Conservation (phyloP, 1,140 invertebrate species). For the Danaus melanippus region DNA sequence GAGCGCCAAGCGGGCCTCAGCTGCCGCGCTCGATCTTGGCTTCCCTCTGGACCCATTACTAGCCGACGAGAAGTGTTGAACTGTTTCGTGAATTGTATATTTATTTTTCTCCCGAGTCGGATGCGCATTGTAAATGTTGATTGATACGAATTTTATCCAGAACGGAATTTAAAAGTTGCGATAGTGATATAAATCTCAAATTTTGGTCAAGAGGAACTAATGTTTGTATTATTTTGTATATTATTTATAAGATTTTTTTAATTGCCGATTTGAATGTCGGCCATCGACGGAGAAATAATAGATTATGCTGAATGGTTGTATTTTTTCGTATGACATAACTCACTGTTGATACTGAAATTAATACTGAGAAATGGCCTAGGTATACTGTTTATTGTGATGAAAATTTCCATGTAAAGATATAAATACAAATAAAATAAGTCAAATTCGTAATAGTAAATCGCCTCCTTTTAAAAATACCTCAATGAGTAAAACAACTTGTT, state of each 20-base stretch:
- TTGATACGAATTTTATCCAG: conserved; percentile 51
- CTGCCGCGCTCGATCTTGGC: conserved; percentile 53
- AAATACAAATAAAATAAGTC: conserved; percentile 68
- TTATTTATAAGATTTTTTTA: conserved; percentile 71
- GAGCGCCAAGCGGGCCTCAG: conserved; percentile 35
- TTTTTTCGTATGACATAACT: conserved; percentile 64
- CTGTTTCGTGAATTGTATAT: conserved; percentile 59
- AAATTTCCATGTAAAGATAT: conserved; percentile 72
- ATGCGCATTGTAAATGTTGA: conserved; percentile 48
- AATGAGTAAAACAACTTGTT: conserved; percentile 55
- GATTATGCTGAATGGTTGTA: conserved; percentile 64
- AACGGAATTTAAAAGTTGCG: conserved; percentile 44
- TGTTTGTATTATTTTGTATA: conserved; percentile 73
- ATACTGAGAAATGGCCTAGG: conserved; percentile 65
- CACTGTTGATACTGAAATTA: conserved; percentile 61
- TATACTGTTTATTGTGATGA: conserved; percentile 69
- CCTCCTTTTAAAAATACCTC: conserved; percentile 69
- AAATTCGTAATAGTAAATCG: conserved; percentile 65
- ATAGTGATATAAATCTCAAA: conserved; percentile 58
- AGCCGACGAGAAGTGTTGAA: conserved; percentile 69
- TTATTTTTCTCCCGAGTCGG: conserved; percentile 67
- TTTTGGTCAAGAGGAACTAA: conserved; percentile 51
- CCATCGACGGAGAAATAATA: conserved; percentile 53
- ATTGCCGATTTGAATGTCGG: conserved; percentile 40
- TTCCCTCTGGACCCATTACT: conserved; percentile 63